These are phyloP conservation scores for Serinus canaria DNA, from an alignment of 2,113 vertebrate genomes.

Conservation along the genomic window DNA sequence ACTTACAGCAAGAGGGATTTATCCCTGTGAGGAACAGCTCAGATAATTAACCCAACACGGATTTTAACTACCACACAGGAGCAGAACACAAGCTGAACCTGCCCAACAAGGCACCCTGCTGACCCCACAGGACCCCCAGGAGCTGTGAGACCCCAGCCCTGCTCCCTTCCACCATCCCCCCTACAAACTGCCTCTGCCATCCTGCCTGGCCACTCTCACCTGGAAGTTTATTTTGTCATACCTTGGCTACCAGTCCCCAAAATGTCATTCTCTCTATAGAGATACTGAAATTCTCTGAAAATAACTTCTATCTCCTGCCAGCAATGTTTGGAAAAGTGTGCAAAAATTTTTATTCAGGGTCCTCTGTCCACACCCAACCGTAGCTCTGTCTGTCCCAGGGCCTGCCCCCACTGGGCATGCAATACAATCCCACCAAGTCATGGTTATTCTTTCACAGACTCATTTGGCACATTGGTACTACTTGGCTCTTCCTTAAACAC, in stretches of 20 bases:
- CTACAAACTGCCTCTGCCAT: background rate
- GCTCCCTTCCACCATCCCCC: background rate
- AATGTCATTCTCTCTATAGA: background rate
- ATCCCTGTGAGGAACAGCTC: background rate
- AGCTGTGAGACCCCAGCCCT: background rate
- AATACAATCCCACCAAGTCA: background rate
- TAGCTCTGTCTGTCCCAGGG: background rate
- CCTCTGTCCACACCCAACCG: background rate
- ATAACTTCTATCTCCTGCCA: background rate
- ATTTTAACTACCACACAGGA: background rate
- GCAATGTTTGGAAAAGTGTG: background rate
- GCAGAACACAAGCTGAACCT: background rate
- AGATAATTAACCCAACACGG: background rate
- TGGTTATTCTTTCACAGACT: background rate
- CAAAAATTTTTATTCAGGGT: background rate
- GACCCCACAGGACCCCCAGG: background rate
- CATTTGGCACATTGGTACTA: slow-evolving; percentile 50
- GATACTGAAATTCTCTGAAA: background rate
- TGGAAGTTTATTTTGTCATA: slow-evolving; percentile 21
- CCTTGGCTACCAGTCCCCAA: background rate
- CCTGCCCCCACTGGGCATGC: background rate
- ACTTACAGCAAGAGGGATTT: background rate
- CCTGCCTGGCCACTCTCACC: background rate
- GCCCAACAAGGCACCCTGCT: background rate
- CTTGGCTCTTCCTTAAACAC: background rate